phyloP scores from a whole-genome alignment of 2,888 invertebrate species.

The Allolobophora icterica region DNA sequence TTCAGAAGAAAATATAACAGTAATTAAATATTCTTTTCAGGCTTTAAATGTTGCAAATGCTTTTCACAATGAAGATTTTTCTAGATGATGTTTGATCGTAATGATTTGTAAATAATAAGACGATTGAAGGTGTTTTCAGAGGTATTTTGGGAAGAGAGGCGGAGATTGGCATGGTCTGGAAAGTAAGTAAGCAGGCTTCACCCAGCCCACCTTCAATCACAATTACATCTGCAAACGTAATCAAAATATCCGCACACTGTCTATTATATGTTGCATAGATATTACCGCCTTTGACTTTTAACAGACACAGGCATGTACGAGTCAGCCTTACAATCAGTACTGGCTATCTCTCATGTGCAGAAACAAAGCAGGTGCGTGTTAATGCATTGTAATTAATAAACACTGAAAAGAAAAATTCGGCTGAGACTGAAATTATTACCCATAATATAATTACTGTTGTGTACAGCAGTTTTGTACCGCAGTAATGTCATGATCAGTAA shows the following conservation, averaged over 20 bases:
- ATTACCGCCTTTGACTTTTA: background rate
- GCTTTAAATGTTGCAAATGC: background rate
- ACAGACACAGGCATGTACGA: background rate
- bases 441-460: too few species aligned
- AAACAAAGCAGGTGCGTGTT: too few species aligned
- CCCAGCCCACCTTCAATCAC: background rate
- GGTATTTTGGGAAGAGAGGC: background rate
- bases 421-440: too few species aligned
- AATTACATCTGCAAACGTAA: background rate
- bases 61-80: background rate
- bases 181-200: background rate
- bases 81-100: background rate
- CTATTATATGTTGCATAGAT: background rate
- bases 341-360: too few species aligned
- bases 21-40: background rate
- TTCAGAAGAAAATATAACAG: background rate
- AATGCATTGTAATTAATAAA: too few species aligned
- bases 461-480: too few species aligned
- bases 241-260: background rate
- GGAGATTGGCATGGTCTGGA: constrained; percentile 2
- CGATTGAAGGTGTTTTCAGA: background rate
- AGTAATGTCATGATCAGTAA: too few species aligned
- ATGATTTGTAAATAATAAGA: background rate
- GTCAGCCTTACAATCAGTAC: too few species aligned
- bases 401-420: too few species aligned